Base-by-base conservation (phyloP, 2,888 invertebrate genomes). In the Cynaeus angustus region DNA sequence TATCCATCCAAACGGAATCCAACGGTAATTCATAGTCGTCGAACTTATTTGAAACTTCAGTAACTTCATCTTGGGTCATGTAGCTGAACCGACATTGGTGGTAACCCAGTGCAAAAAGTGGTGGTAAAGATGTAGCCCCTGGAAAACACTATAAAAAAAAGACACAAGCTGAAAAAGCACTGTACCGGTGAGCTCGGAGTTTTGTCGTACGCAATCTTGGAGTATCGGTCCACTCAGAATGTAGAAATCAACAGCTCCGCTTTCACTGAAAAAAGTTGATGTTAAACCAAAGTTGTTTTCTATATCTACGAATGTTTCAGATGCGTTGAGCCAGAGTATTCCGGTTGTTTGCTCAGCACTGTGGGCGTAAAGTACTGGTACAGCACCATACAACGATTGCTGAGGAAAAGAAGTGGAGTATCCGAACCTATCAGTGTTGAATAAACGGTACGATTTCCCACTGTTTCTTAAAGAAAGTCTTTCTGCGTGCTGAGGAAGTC, bases 1-100 rank as follows among this genome's bases (percentile, higher is more conserved):
- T 98, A 85, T 99, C 99, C 33, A 99, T 88, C 99, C 99, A 99
- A 83, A 99, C 90, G 0, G 94, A 94, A 85, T 99, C 99, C 84
- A 94, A 88, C 1, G 99, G 98, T 37, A 99, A 91, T 84, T 98
- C 95, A 83, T 94, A 89, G 6, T 89, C 88, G 84, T 99, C 98
- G 83, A 97, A 97, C 74, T 91, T 91, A 4, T 91, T 91, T 72
- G 91, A 90, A 0, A 98, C 95, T 26, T 89, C 86, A 13, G 91
- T 88, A 0, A 99, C 96, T 84, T 99, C 99, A 3, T 92, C 91
- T 82, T 98, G 94, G 83, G 97, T 96, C 76, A 96, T 95, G 86
- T 99, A 99, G 85, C 98, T 98, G 98, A 71, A 79, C 26, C 80
- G 71, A 59, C 77, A 68, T 68, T 81, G 80, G 61, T 80, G 79